A percentile compares a stretch with the other conserved stretches of the same genome.
These are phyloP conservation scores for Tolmerus cingulatus DNA, from an alignment of 2,888 invertebrate genomes.

Conservation along the genomic window DNA sequence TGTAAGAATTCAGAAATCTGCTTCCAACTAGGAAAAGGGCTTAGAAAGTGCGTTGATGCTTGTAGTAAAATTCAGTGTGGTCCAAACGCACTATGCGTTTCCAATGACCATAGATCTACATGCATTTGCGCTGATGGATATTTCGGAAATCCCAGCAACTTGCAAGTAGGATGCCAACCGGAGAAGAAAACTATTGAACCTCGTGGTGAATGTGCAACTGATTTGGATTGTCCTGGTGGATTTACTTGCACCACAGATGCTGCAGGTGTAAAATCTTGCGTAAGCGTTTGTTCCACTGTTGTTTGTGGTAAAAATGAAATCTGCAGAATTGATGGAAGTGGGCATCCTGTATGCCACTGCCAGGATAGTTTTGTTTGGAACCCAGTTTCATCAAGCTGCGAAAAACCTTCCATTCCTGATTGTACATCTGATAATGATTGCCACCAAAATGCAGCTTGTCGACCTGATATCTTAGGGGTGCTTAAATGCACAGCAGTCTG, in stretches of 20 bases:
- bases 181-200: slow-evolving; percentile 67
- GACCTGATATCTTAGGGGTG: slow-evolving; percentile 85
- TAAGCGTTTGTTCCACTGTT: slow-evolving; percentile 80
- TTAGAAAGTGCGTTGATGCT: slow-evolving; percentile 84
- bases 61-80: slow-evolving; percentile 90
- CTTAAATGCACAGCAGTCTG: slow-evolving; percentile 83
- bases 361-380: slow-evolving; percentile 83
- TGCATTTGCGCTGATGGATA: slow-evolving; percentile 87
- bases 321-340: slow-evolving; percentile 73
- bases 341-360: slow-evolving; percentile 81
- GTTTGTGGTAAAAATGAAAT: slow-evolving; percentile 84
- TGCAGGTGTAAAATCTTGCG: slow-evolving; percentile 73
- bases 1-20: slow-evolving; percentile 87
- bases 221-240: slow-evolving; percentile 76
- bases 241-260: slow-evolving; percentile 74
- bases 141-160: slow-evolving; percentile 82
- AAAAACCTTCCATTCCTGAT: slow-evolving; percentile 87
- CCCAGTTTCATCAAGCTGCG: slow-evolving; percentile 80
- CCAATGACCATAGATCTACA: slow-evolving; percentile 83
- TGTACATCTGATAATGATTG: slow-evolving; percentile 78
- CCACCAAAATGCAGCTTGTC: slow-evolving; percentile 74
- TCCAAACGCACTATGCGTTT: slow-evolving; percentile 86
- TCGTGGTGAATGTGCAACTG: slow-evolving; percentile 69
- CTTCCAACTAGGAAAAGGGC: slow-evolving; percentile 80
- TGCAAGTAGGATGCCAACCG: slow-evolving; percentile 80